Base-by-base conservation (phyloP, 1,140 invertebrate genomes). In the Macrobrachium nipponense region DNA sequence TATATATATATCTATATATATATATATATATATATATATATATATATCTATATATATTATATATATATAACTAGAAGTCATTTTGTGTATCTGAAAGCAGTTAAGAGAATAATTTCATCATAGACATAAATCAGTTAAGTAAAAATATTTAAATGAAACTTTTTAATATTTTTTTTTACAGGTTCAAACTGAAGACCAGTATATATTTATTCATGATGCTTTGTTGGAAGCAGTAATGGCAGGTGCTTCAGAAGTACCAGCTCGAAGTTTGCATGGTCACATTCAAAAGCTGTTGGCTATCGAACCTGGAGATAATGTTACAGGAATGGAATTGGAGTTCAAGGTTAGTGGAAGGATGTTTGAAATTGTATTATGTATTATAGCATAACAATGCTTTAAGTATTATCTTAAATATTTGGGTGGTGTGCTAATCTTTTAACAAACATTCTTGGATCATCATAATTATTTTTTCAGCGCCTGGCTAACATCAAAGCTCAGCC, bases 121-220 rank as follows among this genome's bases (percentile, higher is more conserved):
- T 5, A 73, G 70, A 73, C 43, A 11, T 43, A 8, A 10, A 20
- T 68, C 8, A 68, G 2, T 68, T 0, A n/a, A 68, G n/a, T 0
- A 2, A 68, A 68, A 17, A 20, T 11, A 68, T 68, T 64, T 6
- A 20, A 80, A 10, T n/a, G 61, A 81, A 10, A 23, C 5, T 36
- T 44, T n/a, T 8, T 51, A 17, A 20, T 36, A n/a, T 20, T 86
- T 92, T 44, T 72, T 81, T 88, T 83, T 68, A 62, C 78, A 90
- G 89, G 95, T 96, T 59, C 97, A 99, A 92, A 99, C 98, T 0
- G 98, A 99, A 91, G 98, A 99, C 91, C 99, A 99, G 91, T 99
- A 99, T 91, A 98, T 99, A 82, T 99, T 99, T 92, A 99, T 99
- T 88, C 98, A 99, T 91, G 98, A 99, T 91, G 95, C 98, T 11